Evolutionary conservation across 2,888 invertebrate genomes (phyloP).

Genomic region (Aphodius sticticus): DNA sequence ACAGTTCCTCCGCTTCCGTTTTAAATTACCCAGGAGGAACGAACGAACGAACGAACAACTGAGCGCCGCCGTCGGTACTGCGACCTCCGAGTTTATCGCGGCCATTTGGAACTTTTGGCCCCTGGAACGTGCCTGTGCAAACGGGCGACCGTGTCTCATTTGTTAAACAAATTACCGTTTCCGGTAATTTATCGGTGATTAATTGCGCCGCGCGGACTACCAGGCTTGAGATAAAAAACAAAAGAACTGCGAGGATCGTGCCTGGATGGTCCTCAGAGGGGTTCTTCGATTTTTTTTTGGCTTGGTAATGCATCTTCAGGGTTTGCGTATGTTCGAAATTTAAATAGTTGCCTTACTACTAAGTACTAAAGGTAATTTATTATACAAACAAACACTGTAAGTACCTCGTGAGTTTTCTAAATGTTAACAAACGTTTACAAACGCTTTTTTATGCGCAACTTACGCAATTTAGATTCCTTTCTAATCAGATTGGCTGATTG

Average conservation of each 20-base stretch:
- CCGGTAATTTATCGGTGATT: conserved; percentile 25
- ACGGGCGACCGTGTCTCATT: conserved; percentile 20
- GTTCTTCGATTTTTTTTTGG: not conserved
- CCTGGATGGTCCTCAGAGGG: not conserved
- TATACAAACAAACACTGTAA: too few species aligned
- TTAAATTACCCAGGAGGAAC: conserved; percentile 24
- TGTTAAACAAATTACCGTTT: conserved; percentile 24
- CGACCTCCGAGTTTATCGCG: conserved; percentile 17
- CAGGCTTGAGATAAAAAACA: conserved; percentile 13
- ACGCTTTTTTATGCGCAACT: too few species aligned
- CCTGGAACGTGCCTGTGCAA: not conserved
- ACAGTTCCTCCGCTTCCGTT: conserved; percentile 15
- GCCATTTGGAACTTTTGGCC: conserved; percentile 19
- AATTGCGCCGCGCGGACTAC: conserved; percentile 11
- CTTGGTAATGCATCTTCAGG: too few species aligned
- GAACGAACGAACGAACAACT: conserved; percentile 14
- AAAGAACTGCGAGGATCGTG: conserved; percentile 9
- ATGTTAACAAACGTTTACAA: too few species aligned
- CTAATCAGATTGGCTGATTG: too few species aligned
- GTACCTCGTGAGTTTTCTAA: too few species aligned
- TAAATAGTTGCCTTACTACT: too few species aligned
- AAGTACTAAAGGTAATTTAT: too few species aligned
- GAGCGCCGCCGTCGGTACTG: not conserved
- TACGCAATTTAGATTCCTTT: too few species aligned
- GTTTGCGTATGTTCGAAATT: too few species aligned